phyloP scores from a whole-genome alignment of 2,113 vertebrate genomes.

The Actinemys pallida region DNA sequence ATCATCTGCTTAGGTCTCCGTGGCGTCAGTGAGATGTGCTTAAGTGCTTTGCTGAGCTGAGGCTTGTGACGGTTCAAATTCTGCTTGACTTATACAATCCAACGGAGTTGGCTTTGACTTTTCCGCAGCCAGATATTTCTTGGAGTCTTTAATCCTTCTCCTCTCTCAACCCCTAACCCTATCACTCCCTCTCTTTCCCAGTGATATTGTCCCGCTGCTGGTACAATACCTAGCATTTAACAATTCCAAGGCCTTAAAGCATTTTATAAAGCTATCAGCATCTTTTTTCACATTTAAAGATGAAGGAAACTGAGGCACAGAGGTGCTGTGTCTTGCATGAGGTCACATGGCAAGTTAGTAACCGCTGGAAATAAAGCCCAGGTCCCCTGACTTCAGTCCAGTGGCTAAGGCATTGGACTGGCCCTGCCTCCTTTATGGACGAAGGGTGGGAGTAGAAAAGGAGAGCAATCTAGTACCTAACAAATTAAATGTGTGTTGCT shows the following conservation, averaged over 20 bases:
- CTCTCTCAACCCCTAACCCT: neutral
- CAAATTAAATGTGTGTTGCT: neutral
- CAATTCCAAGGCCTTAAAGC: neutral
- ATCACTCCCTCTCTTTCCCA: neutral
- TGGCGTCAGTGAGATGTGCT: neutral
- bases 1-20: neutral
- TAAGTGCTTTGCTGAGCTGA: neutral
- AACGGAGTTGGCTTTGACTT: neutral
- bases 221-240: neutral
- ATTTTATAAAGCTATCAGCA: neutral
- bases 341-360: rapidly evolving
- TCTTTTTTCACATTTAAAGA: neutral
- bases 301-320: neutral
- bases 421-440: neutral
- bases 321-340: neutral
- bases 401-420: rapidly evolving
- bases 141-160: neutral
- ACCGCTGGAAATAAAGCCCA: neutral
- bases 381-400: neutral
- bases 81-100: neutral
- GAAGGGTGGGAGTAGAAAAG: neutral
- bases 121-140: neutral
- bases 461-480: neutral
- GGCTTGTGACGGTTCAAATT: neutral
- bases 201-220: neutral